Base-by-base conservation (phyloP, 2,888 invertebrate species). In the Zelleria hepariella region DNA sequence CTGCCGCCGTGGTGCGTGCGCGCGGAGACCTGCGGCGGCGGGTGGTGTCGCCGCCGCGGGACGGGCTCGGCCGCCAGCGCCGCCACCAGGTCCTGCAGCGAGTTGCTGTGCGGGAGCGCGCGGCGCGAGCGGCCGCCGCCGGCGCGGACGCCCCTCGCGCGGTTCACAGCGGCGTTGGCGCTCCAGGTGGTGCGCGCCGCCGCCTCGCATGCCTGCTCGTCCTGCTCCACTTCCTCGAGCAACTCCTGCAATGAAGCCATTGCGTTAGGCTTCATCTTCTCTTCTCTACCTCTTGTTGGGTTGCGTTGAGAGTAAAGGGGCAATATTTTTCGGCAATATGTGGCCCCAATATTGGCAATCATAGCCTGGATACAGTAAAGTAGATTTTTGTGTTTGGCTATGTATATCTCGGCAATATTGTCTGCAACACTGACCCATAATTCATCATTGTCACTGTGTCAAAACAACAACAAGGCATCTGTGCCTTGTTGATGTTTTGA, bases 181-280 rank as follows among this genome's bases (percentile, higher is more conserved):
- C 57, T 47, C 20, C 83, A 82, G 47, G 80, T 79, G 23, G n/a
- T 42, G 10, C 79, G 81, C 65, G 89, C 88, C 59, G 90, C 89
- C 64, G 88, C 91, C 66, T 88, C 82, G 64, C 89, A 86, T 66
- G 90, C 91, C 63, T 92, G 90, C 73, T 94, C 93, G 80, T 94
- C 93, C 72, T 93, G 93, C 78, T 95, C 94, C 65, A 92, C 95
- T 77, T 94, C 92, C 73, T 93, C 91, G 65, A 95, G 87, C 74
- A 95, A 89, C 84, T 94, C 92, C 95, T 95, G 24, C 15, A 42
- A 15, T 10, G 7, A 42, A 26, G 26, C n/a, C n/a, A n/a, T n/a
- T n/a, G n/a, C n/a, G n/a, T n/a, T n/a, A n/a, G n/a, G n/a, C n/a
- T n/a, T n/a, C n/a, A n/a, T n/a, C n/a, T n/a, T n/a, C n/a, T n/a